Percentiles rank a stretch among this genome's conserved stretches.
Conservation (phyloP, 2,797 vertebrate species). For the Chromis chromis region DNA sequence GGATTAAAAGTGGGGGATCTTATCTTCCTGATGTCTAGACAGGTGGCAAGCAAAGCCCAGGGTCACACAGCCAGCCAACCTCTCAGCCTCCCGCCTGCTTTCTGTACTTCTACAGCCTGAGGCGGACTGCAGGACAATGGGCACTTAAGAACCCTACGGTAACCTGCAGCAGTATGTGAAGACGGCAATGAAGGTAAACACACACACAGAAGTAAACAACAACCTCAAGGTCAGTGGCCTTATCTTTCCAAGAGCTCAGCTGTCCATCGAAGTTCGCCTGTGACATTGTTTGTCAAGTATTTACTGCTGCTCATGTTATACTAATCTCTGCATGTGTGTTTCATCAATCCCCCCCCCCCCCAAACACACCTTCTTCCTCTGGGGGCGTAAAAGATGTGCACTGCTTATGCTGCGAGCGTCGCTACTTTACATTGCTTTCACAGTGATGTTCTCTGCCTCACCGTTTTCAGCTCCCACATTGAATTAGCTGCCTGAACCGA, state of each 20-base stretch:
- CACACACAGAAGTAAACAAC: constrained; percentile 43
- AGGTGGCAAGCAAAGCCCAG: constrained; percentile 70
- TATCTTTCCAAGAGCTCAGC: constrained; percentile 53
- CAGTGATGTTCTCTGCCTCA: constrained; percentile 20
- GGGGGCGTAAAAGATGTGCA: constrained; percentile 40
- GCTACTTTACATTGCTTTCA: constrained; percentile 44
- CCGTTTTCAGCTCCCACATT: constrained; percentile 16
- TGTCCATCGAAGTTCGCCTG: constrained; percentile 46
- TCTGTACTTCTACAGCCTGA: constrained; percentile 53
- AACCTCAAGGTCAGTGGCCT: constrained; percentile 70
- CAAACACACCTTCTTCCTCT: background rate
- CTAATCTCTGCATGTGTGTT: constrained; percentile 55
- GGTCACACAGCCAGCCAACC: constrained; percentile 52
- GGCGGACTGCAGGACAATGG: constrained; percentile 71
- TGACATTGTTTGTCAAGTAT: constrained; percentile 57
- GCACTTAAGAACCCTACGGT: constrained; percentile 63
- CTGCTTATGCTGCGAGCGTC: constrained; percentile 12
- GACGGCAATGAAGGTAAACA: constrained; percentile 42
- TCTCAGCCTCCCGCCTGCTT: constrained; percentile 43
- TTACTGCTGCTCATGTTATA: constrained; percentile 44
- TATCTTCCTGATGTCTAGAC: constrained; percentile 79
- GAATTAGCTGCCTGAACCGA: constrained; percentile 47
- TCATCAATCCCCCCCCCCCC: constrained; percentile 18
- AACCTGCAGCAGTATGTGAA: constrained; percentile 62
- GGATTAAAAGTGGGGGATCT: constrained; percentile 72